A percentile compares a stretch with the other conserved stretches of the same genome.
Evolutionary conservation across 1,140 invertebrate species (phyloP).

Genomic region (Drosophila persimilis): DNA sequence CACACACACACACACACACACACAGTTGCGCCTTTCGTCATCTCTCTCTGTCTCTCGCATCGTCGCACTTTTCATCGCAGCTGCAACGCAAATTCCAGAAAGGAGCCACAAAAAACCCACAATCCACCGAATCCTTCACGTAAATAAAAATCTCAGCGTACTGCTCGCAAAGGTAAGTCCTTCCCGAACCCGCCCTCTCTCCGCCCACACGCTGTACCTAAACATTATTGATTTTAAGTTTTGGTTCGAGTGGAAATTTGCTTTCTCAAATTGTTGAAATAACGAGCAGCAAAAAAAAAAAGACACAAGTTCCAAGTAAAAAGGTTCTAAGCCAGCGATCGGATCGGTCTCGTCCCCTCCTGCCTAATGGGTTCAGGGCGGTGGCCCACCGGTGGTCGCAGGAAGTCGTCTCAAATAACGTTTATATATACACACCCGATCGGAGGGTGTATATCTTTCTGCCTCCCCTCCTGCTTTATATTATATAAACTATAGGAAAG

Average conservation of each 20-base stretch:
- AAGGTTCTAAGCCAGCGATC: too few relatives aligned
- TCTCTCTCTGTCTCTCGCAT: slow-evolving; percentile 41
- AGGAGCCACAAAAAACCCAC: slow-evolving; percentile 40
- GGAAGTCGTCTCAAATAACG: too few relatives aligned
- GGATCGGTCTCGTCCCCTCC: too few relatives aligned
- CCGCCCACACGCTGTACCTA: neutral
- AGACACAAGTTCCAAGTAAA: slow-evolving; percentile 1
- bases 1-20: slow-evolving; percentile 20
- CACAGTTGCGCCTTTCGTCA: slow-evolving; percentile 39
- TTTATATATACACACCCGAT: too few relatives aligned
- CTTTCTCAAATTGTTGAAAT: neutral
- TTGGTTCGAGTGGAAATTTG: slow-evolving; percentile 11
- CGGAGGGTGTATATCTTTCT: too few relatives aligned
- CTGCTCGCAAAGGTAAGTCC: slow-evolving; percentile 29
- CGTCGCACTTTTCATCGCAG: slow-evolving; percentile 59
- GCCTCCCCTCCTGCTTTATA: too few relatives aligned
- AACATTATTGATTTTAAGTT: slow-evolving; percentile 59
- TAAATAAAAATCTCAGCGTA: neutral
- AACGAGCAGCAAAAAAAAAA: neutral
- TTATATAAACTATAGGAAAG: too few relatives aligned
- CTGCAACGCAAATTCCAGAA: slow-evolving; percentile 76
- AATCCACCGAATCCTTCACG: slow-evolving; percentile 28
- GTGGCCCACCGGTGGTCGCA: too few relatives aligned
- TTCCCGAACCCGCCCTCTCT: too few relatives aligned
- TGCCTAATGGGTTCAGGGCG: too few relatives aligned